Evolutionary conservation across 2,113 vertebrate species (phyloP).

Genomic region (Bubo blakistoni): DNA sequence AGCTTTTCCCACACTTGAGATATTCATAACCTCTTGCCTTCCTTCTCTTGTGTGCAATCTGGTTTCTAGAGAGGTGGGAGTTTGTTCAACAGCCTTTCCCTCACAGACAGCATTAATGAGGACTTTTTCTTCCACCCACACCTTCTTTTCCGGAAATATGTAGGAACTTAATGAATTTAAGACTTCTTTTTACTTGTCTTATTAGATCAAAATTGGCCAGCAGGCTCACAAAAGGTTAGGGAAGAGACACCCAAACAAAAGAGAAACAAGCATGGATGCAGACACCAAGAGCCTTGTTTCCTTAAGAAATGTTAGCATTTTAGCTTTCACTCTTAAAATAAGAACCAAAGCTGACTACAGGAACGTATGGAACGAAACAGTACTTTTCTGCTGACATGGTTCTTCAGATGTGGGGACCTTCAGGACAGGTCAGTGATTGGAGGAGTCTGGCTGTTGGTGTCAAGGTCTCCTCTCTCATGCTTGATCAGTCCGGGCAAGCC

Average conservation of each 20-base stretch:
- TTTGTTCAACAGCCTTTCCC: not conserved
- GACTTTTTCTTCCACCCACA: slow-evolving; percentile 9
- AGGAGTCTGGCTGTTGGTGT: not conserved
- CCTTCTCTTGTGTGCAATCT: not conserved
- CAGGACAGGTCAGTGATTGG: not conserved
- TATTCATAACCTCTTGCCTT: not conserved
- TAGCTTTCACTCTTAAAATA: not conserved
- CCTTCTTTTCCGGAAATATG: not conserved
- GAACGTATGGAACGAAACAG: not conserved
- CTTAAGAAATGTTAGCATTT: not conserved
- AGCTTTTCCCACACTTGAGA: not conserved
- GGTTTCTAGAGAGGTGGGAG: not conserved
- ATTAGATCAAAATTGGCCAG: not conserved
- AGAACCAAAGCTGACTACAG: not conserved
- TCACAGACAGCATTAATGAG: not conserved
- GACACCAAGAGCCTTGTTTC: not conserved
- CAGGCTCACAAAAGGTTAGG: not conserved
- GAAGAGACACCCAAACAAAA: not conserved
- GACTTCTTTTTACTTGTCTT: not conserved
- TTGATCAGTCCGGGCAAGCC: not conserved
- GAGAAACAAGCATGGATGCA: not conserved
- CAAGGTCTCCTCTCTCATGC: not conserved
- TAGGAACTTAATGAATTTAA: not conserved
- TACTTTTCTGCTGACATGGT: not conserved
- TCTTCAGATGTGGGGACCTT: not conserved